These are phyloP conservation scores for Micrasema minimum DNA, from an alignment of 1,140 invertebrate genomes.

Conservation along the genomic window DNA sequence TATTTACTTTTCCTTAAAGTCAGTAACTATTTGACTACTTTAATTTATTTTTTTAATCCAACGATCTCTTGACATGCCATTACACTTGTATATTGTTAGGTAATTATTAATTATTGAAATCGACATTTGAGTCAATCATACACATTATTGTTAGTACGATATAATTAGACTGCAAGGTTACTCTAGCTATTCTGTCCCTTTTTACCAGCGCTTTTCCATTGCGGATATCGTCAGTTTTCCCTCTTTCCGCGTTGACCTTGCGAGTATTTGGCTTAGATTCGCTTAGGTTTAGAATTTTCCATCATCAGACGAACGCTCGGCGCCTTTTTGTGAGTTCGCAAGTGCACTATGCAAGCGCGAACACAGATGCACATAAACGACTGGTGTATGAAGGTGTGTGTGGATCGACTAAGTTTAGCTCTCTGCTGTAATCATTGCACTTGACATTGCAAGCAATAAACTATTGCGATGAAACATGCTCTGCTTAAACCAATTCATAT, in stretches of 20 bases:
- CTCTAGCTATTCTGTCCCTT: conserved; percentile 56
- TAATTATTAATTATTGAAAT: no score
- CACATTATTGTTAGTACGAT: conserved; percentile 53
- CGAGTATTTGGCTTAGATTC: conserved; percentile 47
- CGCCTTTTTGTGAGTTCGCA: neutral
- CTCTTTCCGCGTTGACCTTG: conserved; percentile 38
- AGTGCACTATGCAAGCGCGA: neutral
- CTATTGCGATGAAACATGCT: conserved; percentile 15
- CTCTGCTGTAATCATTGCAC: conserved; percentile 24
- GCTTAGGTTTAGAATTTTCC: conserved; percentile 39
- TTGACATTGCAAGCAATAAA: conserved; percentile 34
- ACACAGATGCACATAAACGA: conserved; percentile 6
- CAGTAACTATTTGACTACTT: no score
- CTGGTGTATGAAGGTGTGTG: no score
- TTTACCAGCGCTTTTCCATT: conserved; percentile 32
- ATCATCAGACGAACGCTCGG: neutral
- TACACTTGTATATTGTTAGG: no score
- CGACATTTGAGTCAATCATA: no score
- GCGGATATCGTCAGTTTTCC: neutral
- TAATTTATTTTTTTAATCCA: no score
- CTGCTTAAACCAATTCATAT: no score
- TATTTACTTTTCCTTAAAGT: no score
- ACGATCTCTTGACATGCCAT: no score
- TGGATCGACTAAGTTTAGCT: neutral
- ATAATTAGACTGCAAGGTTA: conserved; percentile 67